Percentiles rank a stretch among this genome's conserved stretches.
Conservation (phyloP, 1,140 invertebrate species). For the Camponotus floridanus region DNA sequence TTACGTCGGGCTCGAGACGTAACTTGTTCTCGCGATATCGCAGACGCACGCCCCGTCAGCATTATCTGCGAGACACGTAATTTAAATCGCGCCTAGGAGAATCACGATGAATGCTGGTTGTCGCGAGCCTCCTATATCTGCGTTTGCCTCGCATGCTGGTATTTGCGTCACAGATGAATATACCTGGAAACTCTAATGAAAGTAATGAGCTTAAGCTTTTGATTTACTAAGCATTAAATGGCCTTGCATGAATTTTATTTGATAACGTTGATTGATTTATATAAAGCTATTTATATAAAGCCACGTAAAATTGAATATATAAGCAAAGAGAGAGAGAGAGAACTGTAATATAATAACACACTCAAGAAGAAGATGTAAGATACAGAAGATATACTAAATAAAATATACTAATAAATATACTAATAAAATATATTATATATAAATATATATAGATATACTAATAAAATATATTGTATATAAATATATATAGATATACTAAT, state of each 20-base stretch:
- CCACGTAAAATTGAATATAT: background rate
- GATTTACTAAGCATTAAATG: background rate
- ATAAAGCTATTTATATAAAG: background rate
- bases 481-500: background rate
- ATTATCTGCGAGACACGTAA: conserved; percentile 35
- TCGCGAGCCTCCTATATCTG: background rate
- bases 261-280: background rate
- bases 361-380: background rate
- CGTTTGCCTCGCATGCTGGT: background rate
- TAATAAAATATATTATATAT: background rate
- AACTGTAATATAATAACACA: conserved; percentile 5
- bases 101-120: conserved; percentile 7
- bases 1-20: conserved; percentile 45
- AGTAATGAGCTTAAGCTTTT: background rate
- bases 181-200: background rate
- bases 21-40: conserved; percentile 51
- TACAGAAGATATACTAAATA: too few relatives aligned
- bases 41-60: conserved; percentile 27
- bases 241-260: background rate
- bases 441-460: background rate
- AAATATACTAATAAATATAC: background rate
- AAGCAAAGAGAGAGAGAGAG: too few relatives aligned
- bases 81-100: conserved; percentile 38
- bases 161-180: background rate
- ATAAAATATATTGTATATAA: background rate